phyloP scores from a whole-genome alignment of 2,113 vertebrate species.

The Syngnathus scovelli region DNA sequence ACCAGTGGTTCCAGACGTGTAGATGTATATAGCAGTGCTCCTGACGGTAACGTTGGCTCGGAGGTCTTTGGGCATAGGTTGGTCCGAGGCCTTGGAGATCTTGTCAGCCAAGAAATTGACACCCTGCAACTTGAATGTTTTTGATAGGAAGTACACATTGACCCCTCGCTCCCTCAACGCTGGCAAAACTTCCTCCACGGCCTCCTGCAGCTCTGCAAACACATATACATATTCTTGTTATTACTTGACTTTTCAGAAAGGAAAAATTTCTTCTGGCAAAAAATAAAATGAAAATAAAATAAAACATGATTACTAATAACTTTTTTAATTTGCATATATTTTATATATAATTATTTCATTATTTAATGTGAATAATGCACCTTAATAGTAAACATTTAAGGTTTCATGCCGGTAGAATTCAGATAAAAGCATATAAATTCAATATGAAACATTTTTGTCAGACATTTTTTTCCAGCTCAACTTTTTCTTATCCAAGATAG shows the following conservation, averaged over 20 bases:
- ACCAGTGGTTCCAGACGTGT: constrained; percentile 73
- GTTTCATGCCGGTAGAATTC: too few relatives aligned
- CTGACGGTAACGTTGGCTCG: constrained; percentile 44
- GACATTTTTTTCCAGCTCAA: too few relatives aligned
- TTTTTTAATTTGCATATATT: too few relatives aligned
- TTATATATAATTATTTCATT: too few relatives aligned
- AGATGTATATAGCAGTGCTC: constrained; percentile 76
- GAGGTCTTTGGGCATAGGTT: constrained; percentile 58
- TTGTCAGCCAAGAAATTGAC: constrained; percentile 61
- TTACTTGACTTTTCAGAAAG: not conserved
- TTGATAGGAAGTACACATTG: constrained; percentile 70
- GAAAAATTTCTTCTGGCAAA: not conserved
- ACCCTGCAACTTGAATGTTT: constrained; percentile 47
- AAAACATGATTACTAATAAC: too few relatives aligned
- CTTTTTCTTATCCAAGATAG: too few relatives aligned
- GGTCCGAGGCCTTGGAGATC: constrained; percentile 60
- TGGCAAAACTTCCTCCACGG: constrained; percentile 75
- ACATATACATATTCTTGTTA: too few relatives aligned
- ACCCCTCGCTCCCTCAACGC: constrained; percentile 61
- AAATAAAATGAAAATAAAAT: too few relatives aligned
- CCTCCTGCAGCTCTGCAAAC: constrained; percentile 65
- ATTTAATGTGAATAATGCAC: too few relatives aligned
- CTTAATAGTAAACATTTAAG: too few relatives aligned
- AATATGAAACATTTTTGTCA: too few relatives aligned
- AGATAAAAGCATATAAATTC: too few relatives aligned